These are phyloP conservation scores for Drosophila algonquin DNA, from an alignment of 2,888 invertebrate species.

Conservation along the genomic window DNA sequence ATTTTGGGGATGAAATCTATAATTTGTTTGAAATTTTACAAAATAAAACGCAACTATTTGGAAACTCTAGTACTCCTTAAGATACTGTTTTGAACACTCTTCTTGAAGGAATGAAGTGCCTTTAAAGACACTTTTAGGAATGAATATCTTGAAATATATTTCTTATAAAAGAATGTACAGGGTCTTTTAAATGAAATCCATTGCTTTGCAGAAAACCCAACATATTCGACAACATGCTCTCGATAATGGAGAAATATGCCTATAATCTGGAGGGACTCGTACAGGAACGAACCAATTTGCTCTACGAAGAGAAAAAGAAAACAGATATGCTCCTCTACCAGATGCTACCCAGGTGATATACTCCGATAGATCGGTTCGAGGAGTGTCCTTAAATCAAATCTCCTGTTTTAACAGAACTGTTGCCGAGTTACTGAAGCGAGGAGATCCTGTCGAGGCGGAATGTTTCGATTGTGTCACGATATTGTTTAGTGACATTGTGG, in stretches of 20 bases:
- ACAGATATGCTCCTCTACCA: conserved; percentile 92
- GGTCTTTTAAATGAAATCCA: no score
- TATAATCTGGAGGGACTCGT: conserved; percentile 93
- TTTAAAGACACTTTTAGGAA: no score
- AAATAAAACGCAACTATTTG: no score
- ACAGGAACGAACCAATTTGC: conserved; percentile 91
- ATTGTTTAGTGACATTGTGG: conserved; percentile 93
- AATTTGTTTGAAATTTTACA: no score
- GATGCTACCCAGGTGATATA: conserved; percentile 92
- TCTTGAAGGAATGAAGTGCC: no score
- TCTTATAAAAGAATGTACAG: no score
- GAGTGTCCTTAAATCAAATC: no score
- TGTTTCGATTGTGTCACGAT: conserved; percentile 92
- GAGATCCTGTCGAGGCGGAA: conserved; percentile 91
- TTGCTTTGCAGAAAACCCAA: conserved; percentile 88
- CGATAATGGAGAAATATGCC: conserved; percentile 96
- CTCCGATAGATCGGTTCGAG: no score
- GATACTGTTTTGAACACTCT: no score
- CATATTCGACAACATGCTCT: conserved; percentile 95
- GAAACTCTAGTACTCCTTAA: no score
- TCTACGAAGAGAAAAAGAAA: conserved; percentile 92
- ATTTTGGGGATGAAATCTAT: no score
- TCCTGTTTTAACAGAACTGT: conserved; percentile 86
- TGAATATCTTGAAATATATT: no score
- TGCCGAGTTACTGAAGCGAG: conserved; percentile 91